Conservation (phyloP, 2,113 vertebrate species). For the Bagarius yarrelli region DNA sequence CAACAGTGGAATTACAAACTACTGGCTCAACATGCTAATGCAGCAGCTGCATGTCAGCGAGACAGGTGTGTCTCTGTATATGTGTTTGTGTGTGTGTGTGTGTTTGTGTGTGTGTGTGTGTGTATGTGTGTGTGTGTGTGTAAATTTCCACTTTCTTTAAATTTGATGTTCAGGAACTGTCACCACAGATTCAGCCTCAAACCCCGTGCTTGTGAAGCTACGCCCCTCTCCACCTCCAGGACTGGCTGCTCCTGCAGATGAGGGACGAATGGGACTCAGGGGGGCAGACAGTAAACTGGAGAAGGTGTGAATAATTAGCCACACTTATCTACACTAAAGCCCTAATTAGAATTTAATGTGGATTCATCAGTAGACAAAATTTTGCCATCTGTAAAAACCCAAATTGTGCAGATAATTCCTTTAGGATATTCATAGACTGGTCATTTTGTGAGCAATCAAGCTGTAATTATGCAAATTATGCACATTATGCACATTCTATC, state of each 20-base stretch:
- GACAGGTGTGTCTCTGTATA: slow-evolving; percentile 60
- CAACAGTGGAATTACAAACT: slow-evolving; percentile 61
- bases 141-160: slow-evolving; percentile 11
- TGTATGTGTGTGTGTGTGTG: too few species aligned
- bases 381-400: slow-evolving; percentile 10
- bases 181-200: slow-evolving; percentile 46
- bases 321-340: background rate
- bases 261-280: slow-evolving; percentile 60
- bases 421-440: slow-evolving; percentile 6
- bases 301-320: slow-evolving; percentile 61
- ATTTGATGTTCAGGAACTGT: slow-evolving; percentile 46
- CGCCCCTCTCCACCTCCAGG: slow-evolving; percentile 69
- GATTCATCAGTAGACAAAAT: slow-evolving; percentile 1
- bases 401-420: slow-evolving; percentile 19
- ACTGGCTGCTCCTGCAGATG: slow-evolving; percentile 61
- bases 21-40: slow-evolving; percentile 73
- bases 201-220: slow-evolving; percentile 51
- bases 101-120: background rate
- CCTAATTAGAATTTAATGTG: slow-evolving; percentile 25
- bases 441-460: slow-evolving; percentile 13
- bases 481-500: slow-evolving; percentile 23
- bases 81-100: slow-evolving; percentile 10
- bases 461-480: slow-evolving; percentile 12
- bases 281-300: slow-evolving; percentile 65
- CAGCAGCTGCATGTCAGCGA: slow-evolving; percentile 73